Evolutionary conservation across 1,140 invertebrate genomes (phyloP).

Genomic region (Tetragonula clypearis): DNA sequence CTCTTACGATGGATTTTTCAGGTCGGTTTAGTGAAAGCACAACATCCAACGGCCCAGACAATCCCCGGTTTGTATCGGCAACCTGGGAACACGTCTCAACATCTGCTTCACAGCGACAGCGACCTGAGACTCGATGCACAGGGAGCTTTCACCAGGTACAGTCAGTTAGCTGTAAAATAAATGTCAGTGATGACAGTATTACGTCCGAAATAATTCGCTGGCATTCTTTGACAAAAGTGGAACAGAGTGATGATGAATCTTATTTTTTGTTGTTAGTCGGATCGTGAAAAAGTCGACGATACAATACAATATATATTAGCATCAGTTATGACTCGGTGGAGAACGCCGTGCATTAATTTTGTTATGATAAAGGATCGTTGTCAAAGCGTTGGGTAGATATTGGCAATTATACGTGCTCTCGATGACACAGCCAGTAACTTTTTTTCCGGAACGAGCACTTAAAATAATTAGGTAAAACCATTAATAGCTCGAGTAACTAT

Average conservation of each 20-base stretch:
- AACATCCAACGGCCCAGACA: slow-evolving; percentile 79
- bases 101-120: slow-evolving; percentile 79
- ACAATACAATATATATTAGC: too few species aligned
- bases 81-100: slow-evolving; percentile 73
- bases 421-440: slow-evolving; percentile 1
- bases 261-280: background rate
- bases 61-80: slow-evolving; percentile 77
- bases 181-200: background rate
- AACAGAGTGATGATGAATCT: background rate
- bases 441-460: slow-evolving; percentile 8
- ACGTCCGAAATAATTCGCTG: background rate
- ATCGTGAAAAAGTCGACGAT: background rate
- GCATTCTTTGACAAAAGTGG: background rate
- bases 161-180: background rate
- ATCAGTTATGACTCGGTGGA: background rate
- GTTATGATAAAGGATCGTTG: background rate
- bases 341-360: background rate
- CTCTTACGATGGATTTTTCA: slow-evolving; percentile 52
- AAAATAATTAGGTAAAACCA: slow-evolving; percentile 34
- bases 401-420: background rate
- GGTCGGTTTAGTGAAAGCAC: slow-evolving; percentile 80
- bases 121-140: slow-evolving; percentile 78
- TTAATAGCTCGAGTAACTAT: slow-evolving; percentile 25
- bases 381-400: slow-evolving; percentile 6
- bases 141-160: slow-evolving; percentile 79